A percentile compares a stretch with the other conserved stretches of the same genome.
Evolutionary conservation across 2,888 invertebrate genomes (phyloP).

Genomic region (Ischnura elegans): DNA sequence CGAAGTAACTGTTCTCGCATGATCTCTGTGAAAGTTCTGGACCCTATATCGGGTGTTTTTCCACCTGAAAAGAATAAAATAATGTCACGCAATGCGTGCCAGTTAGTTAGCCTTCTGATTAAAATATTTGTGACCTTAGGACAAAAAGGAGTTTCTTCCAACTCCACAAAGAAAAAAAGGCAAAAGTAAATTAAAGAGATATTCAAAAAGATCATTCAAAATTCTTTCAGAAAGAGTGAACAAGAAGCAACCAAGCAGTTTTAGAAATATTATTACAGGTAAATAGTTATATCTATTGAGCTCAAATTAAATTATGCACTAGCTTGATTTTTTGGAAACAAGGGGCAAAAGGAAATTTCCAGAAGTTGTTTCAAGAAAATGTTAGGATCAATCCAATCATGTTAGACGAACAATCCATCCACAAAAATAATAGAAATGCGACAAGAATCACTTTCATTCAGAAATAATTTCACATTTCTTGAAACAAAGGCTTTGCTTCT

Average conservation of each 20-base stretch:
- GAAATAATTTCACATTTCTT: conserved; percentile 41
- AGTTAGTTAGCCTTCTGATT: conserved; percentile 74
- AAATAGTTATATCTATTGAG: background rate
- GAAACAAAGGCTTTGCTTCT: conserved; percentile 64
- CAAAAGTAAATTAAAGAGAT: conserved; percentile 42
- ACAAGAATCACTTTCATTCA: background rate
- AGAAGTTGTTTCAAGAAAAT: conserved; percentile 64
- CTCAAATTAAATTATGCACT: conserved; percentile 38
- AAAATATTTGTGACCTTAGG: conserved; percentile 20
- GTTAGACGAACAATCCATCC: background rate
- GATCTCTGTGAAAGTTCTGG: conserved; percentile 97
- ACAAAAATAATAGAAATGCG: background rate
- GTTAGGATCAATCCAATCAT: background rate
- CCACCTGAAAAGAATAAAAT: conserved; percentile 88
- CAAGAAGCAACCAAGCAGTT: background rate
- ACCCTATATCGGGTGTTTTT: conserved; percentile 97
- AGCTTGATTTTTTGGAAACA: conserved; percentile 34
- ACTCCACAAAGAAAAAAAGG: conserved; percentile 38
- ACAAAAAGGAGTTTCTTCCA: conserved; percentile 32
- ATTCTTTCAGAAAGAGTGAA: conserved; percentile 40
- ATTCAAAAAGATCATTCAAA: background rate
- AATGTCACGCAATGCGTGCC: conserved; percentile 77
- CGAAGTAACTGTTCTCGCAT: conserved; percentile 97
- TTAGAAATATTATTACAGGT: conserved; percentile 18
- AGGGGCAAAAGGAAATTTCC: conserved; percentile 53